Conservation (phyloP, 1,140 invertebrate species). For the Asbolus verrucosus region DNA sequence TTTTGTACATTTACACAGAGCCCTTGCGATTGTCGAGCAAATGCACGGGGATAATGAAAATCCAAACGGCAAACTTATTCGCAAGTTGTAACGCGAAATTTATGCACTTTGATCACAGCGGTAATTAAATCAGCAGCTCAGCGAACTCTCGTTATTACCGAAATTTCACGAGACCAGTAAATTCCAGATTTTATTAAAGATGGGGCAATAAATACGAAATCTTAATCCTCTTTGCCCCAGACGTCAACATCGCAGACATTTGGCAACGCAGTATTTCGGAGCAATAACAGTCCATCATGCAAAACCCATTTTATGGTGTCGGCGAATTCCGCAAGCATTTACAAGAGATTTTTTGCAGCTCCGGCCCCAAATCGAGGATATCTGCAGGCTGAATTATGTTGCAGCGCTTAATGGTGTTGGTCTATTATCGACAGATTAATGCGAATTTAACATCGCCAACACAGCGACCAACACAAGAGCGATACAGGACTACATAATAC, state of each 20-base stretch:
- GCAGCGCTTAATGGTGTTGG: not conserved
- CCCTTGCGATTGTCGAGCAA: no score
- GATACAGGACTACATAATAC: not conserved
- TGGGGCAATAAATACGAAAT: not conserved
- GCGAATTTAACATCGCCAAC: not conserved
- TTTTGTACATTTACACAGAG: no score
- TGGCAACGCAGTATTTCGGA: not conserved
- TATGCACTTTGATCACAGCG: no score
- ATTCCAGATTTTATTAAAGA: slow-evolving; percentile 9
- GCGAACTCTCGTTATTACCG: no score
- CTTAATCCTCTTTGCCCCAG: slow-evolving; percentile 3
- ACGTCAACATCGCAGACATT: not conserved
- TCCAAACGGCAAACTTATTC: no score
- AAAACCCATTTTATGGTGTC: not conserved
- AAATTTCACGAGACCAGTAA: not conserved
- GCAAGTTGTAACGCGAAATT: no score
- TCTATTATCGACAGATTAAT: slow-evolving; percentile 1
- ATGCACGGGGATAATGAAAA: no score
- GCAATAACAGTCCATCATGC: slow-evolving; percentile 4
- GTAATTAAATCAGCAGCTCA: no score
- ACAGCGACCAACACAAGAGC: not conserved
- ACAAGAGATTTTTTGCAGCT: not conserved
- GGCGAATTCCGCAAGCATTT: no score
- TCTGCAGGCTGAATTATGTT: not conserved
- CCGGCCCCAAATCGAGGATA: no score